phyloP scores from a whole-genome alignment of 2,888 invertebrate species.

The Drosophila hawaiiensis region DNA sequence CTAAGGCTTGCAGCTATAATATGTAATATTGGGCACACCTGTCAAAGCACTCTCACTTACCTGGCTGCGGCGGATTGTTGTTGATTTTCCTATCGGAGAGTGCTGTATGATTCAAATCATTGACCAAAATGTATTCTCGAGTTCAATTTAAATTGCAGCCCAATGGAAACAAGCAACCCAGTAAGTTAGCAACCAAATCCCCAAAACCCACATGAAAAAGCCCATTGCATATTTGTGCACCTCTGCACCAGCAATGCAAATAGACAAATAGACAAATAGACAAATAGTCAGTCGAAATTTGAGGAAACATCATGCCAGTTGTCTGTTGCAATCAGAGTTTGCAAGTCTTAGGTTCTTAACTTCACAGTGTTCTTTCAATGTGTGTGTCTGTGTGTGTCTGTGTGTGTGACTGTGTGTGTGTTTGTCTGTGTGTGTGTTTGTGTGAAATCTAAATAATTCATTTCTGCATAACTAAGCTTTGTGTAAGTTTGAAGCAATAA shows the following conservation, averaged over 20 bases:
- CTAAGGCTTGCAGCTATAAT: background rate
- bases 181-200: background rate
- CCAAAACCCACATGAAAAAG: background rate
- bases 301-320: constrained; percentile 35
- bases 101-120: constrained; percentile 51
- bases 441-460: constrained; percentile 44
- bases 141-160: constrained; percentile 1
- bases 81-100: constrained; percentile 39
- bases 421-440: background rate
- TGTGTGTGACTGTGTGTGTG: background rate
- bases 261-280: constrained; percentile 36
- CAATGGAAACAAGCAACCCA: background rate
- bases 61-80: constrained; percentile 2
- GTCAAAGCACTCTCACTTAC: background rate
- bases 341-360: constrained; percentile 25
- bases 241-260: constrained; percentile 11
- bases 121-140: constrained; percentile 21
- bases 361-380: background rate
- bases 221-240: constrained; percentile 12
- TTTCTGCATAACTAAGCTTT: constrained; percentile 34
- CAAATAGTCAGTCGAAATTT: constrained; percentile 38
- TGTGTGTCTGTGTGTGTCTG: background rate
- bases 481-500: constrained; percentile 18
- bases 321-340: constrained; percentile 46
- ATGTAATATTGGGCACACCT: background rate